phyloP scores from a whole-genome alignment of 2,113 vertebrate genomes.

The Cheilinus undulatus region DNA sequence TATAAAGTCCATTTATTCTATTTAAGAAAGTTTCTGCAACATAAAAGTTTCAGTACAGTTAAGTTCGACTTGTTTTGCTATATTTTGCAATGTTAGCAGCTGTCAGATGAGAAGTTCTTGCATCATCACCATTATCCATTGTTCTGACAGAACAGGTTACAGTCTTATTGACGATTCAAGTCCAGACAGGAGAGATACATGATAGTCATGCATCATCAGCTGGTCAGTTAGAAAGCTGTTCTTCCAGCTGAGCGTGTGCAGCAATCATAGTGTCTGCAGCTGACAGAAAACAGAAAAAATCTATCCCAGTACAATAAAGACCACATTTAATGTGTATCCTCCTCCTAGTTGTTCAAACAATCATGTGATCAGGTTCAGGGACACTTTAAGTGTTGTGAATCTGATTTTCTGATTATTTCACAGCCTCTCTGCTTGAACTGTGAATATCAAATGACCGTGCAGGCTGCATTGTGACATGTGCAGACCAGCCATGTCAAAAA shows the following conservation, averaged over 20 bases:
- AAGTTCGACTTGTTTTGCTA: too few relatives aligned
- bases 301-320: too few relatives aligned
- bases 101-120: not conserved
- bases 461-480: conserved; percentile 45
- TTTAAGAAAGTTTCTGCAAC: not conserved
- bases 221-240: conserved; percentile 26
- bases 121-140: not conserved
- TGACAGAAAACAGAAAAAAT: not conserved
- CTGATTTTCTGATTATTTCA: not conserved
- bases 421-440: not conserved
- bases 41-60: not conserved
- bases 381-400: not conserved
- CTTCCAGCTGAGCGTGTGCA: conserved; percentile 15
- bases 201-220: conserved; percentile 28
- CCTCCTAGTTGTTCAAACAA: too few relatives aligned
- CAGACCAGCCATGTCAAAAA: conserved; percentile 45
- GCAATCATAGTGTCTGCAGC: not conserved
- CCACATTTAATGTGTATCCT: too few relatives aligned
- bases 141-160: not conserved
- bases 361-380: too few relatives aligned
- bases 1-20: not conserved
- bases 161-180: not conserved
- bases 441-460: conserved; percentile 3
- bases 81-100: not conserved
- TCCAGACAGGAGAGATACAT: not conserved